Evolutionary conservation across 2,888 invertebrate species (phyloP), one percentile per base, ranked within the genome.

Genomic region (Acronicta psi): DNA sequence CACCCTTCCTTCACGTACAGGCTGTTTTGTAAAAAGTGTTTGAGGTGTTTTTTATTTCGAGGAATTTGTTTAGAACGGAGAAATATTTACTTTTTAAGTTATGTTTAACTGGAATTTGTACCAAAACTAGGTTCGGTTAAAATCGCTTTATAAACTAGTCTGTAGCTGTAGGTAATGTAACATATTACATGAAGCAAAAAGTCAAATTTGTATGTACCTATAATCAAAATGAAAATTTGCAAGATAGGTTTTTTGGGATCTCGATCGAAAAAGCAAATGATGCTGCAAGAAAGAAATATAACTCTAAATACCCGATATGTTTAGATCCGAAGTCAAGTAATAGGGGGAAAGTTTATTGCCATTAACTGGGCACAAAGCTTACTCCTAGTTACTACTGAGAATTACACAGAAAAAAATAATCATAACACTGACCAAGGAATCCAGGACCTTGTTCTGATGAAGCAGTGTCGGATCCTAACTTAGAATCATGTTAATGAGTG

Each of bases 1-100:
- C 89, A 89, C 90, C 90, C 91, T 83, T 77, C 53, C 31, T 54
- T 37, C 31, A 23, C 73, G 75, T 85, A 91, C 84, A 89, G 87
- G 73, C 60, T 83, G 87, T 69, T 71, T 67, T 53, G 59, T 75
- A 63, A 31, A 40, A 71, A 47, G 45, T 52, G 18, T 40, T 50
- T 60, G 49, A 40, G 16, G 25, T 51, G 37, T 41, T 44, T 57
- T 45, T 53, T 51, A 44, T 63, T 67, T 60, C 49, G 2, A 34
- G 31, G 56, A 54, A 59, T 57, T 17, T 36, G n/a, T 37, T 43
- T 40, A 23, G 40, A 31, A 29, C 29, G 37, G 11, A 36, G n/a
- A 14, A 3, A 45, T 66, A 42, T 59, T 50, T 34, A 50, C 42
- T 42, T 54, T 43, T 14, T 9, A 11, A 11, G 41, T 20, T 34